Conservation (phyloP, 2,797 vertebrate genomes). For the Chrosomus eos region DNA sequence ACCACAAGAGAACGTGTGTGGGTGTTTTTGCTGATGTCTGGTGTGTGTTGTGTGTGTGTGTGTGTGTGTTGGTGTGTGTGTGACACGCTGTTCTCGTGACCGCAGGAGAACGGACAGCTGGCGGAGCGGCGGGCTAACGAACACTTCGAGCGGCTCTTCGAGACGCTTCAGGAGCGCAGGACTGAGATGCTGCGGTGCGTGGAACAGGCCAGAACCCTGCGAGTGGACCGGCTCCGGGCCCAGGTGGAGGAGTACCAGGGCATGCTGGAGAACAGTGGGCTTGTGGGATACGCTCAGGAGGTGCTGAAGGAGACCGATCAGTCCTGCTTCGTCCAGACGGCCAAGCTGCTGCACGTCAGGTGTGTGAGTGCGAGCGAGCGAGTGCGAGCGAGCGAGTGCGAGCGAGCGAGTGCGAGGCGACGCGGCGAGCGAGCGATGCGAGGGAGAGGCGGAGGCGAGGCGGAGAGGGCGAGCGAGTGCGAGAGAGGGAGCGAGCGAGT, state of each 20-base stretch:
- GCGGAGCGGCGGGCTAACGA: slow-evolving; percentile 85
- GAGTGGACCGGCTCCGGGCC: slow-evolving; percentile 82
- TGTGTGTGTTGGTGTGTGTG: too few species aligned
- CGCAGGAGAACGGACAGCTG: slow-evolving; percentile 83
- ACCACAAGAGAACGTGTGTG: too few species aligned
- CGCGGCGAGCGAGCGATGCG: too few species aligned
- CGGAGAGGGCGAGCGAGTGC: too few species aligned
- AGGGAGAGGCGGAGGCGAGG: too few species aligned
- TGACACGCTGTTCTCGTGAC: not conserved
- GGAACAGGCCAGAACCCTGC: slow-evolving; percentile 82
- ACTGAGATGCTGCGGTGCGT: slow-evolving; percentile 87
- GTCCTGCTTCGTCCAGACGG: slow-evolving; percentile 97
- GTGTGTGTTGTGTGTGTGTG: too few species aligned
- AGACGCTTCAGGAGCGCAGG: slow-evolving; percentile 89
- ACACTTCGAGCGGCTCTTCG: slow-evolving; percentile 89
- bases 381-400: too few species aligned
- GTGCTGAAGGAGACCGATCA: slow-evolving; percentile 97
- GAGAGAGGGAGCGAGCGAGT: too few species aligned
- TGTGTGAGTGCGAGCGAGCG: too few species aligned
- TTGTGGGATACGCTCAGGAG: slow-evolving; percentile 97
- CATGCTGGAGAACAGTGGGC: slow-evolving; percentile 94
- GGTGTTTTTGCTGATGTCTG: not conserved
- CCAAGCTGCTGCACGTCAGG: slow-evolving; percentile 94
- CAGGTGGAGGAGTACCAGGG: slow-evolving; percentile 97
- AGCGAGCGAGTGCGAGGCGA: too few species aligned